These are phyloP conservation scores for Clarias platycephalus DNA, from an alignment of 2,797 vertebrate species.

Conservation along the genomic window DNA sequence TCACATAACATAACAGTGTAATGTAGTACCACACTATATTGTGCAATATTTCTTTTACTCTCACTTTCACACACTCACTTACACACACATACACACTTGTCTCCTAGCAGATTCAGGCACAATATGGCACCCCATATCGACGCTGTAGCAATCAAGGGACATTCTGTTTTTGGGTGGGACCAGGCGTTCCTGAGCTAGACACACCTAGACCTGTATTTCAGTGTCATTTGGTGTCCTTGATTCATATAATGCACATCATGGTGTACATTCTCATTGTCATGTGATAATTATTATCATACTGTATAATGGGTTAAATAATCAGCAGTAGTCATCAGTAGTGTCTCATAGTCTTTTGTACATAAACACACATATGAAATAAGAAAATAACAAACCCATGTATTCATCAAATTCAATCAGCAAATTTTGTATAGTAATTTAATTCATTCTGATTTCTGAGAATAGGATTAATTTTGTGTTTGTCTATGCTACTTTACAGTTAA, in stretches of 20 bases:
- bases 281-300: not conserved
- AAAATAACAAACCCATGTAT: not conserved
- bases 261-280: not conserved
- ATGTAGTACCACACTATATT: not conserved
- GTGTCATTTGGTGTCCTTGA: not conserved
- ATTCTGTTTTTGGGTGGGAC: constrained; percentile 29
- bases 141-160: not conserved
- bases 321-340: not conserved
- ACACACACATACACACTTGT: constrained; percentile 16
- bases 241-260: not conserved
- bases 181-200: constrained; percentile 8
- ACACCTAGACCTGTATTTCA: constrained; percentile 31
- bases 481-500: not conserved
- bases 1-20: not conserved
- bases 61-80: constrained; percentile 28
- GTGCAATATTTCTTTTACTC: constrained; percentile 24
- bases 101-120: not conserved
- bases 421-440: not conserved
- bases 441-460: not conserved
- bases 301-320: not conserved
- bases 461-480: not conserved
- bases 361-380: not conserved
- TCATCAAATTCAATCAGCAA: not conserved
- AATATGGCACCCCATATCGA: not conserved
- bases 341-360: not conserved